phyloP scores from a whole-genome alignment of 2,113 vertebrate genomes.

The Neodontobutis hainanensis region DNA sequence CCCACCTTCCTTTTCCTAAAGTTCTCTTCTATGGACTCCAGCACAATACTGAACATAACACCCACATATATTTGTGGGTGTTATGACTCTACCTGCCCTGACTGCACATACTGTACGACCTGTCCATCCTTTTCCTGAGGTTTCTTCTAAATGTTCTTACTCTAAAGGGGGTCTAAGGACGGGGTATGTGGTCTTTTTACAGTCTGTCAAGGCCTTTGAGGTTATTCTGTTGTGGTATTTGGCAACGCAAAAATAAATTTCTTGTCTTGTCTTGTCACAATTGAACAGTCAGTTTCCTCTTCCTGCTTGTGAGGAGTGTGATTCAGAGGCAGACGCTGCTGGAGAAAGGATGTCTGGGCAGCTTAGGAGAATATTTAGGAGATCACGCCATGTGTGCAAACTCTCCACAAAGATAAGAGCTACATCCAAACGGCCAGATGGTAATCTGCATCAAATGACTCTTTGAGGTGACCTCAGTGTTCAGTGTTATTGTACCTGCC shows the following conservation, averaged over 20 bases:
- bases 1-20: background rate
- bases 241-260: background rate
- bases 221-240: background rate
- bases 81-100: background rate
- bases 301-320: slow-evolving; percentile 52
- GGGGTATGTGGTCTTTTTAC: background rate
- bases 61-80: background rate
- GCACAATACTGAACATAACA: background rate
- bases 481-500: background rate
- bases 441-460: background rate
- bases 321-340: slow-evolving; percentile 25
- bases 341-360: slow-evolving; percentile 54
- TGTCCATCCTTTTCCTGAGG: no score
- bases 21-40: background rate
- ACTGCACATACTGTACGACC: background rate
- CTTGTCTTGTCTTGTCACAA: slow-evolving; percentile 36
- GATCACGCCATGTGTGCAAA: background rate
- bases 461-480: background rate
- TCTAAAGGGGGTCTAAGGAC: background rate
- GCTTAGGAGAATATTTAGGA: background rate
- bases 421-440: background rate
- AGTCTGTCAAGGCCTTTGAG: background rate
- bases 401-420: background rate
- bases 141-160: no score
- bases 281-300: slow-evolving; percentile 60